Conservation (phyloP, 2,888 invertebrate species). For the Mythimna lalbum region DNA sequence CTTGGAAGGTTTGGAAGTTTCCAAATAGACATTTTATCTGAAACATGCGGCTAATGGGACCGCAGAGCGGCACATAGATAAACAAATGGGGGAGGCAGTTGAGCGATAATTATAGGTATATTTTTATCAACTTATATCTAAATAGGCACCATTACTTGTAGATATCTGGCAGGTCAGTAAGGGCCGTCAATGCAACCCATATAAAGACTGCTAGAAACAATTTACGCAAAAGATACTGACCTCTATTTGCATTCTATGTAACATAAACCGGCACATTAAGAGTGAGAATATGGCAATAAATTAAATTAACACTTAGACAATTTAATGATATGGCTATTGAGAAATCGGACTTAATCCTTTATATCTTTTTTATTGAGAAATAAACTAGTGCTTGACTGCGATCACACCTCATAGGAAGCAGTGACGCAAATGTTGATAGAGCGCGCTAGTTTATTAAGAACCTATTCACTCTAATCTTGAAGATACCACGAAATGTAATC, state of each 20-base stretch:
- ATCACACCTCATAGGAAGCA: no score
- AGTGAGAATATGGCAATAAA: constrained; percentile 15
- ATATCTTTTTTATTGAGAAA: not conserved
- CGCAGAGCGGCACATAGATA: constrained; percentile 77
- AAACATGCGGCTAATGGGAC: constrained; percentile 78
- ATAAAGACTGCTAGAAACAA: constrained; percentile 32
- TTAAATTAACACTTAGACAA: constrained; percentile 26
- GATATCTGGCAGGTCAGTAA: constrained; percentile 27
- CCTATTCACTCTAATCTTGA: no score
- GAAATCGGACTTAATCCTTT: not conserved
- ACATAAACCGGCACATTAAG: constrained; percentile 22
- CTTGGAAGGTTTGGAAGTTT: constrained; percentile 76
- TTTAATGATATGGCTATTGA: not conserved
- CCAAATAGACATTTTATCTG: constrained; percentile 82
- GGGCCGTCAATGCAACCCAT: constrained; percentile 27
- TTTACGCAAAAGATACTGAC: constrained; percentile 30
- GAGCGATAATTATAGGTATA: constrained; percentile 75
- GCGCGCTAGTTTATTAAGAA: no score
- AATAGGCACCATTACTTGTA: constrained; percentile 53
- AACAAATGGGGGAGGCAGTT: constrained; percentile 82
- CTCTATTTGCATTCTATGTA: constrained; percentile 29
- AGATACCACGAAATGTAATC: not conserved
- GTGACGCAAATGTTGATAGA: no score
- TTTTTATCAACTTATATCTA: constrained; percentile 68
- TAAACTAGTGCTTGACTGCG: no score